Base-by-base conservation (phyloP, 2,113 vertebrate species). In the Carassius carassius region DNA sequence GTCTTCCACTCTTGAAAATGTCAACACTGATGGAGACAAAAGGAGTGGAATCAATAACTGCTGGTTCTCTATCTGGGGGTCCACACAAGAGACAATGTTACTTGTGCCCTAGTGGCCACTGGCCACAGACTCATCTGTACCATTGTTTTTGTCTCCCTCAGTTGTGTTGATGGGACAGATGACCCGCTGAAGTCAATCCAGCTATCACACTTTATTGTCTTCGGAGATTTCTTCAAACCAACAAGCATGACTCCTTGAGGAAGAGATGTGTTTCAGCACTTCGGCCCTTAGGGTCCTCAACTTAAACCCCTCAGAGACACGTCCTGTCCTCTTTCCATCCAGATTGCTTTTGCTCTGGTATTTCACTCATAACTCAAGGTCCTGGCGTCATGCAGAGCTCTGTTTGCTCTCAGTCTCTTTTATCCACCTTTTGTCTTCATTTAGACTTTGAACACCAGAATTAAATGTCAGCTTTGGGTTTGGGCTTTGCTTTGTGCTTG, bases 371-470 rank as follows among this genome's bases (percentile, higher is more conserved):
- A 83, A 73, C 83, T 56, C 35, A 78, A 85, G 85, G 88, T 88
- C 63, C 78, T 75, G 84, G 85, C 80, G 76, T 88, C 82, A 81
- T 69, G 74, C 76, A 65, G 82, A 69, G 60, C 70, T 86, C 78
- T 88, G 49, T 81, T 83, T 89, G 86, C 80, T 84, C 79, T 84
- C 72, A 29, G 75, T 86, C 51, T 19, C 76, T 83, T 75, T 63
- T 65, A 60, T 86, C 81, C 23, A 44, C 63, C 58, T 62, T 78
- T 83, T 83, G 62, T 89, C 81, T 86, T 89, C 75, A 84, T 87
- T 87, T 89, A 79, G 77, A 86, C 85, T 89, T 91, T 88, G 84
- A 87, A 89, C 72, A 79, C 37, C 49, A 62, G 82, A 90, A 84
- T 88, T 86, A 88, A 89, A 87, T 89, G 87, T 87, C 85, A 90